Base-by-base conservation (phyloP, 1,140 invertebrate species). In the Micrasema minimum region DNA sequence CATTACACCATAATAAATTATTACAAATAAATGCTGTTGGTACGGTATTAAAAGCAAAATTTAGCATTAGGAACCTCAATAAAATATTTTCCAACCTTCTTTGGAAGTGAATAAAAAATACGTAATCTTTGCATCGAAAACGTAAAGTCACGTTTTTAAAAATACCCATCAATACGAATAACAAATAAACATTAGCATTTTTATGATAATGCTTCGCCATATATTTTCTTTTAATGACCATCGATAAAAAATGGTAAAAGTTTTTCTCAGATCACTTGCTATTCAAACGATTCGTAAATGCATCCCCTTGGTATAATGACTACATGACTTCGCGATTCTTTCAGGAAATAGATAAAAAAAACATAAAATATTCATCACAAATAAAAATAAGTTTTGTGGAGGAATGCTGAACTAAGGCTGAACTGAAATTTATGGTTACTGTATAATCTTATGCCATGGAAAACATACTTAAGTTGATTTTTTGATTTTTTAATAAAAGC, bases 111-210 rank as follows among this genome's bases (percentile, higher is more conserved):
- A 31, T 31, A 31, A 31, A 31, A 31, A n/a, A n/a, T n/a, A 31
- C 7, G 26, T 7, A 7, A 2, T 31, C 7, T 31, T 31, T 31
- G 2, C 7, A 31, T 31, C 26, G 22, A 59, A 59, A 59, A 12
- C 37, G 55, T 20, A 59, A 22, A 59, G 55, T 59, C 55, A 59
- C 55, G 55, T 59, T 59, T 38, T 41, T n/a, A 16, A 38, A n/a
- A 59, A 59, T 59, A 59, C 37, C 55, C 55, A 59, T 59, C 55
- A 59, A 59, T 59, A 59, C 55, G 55, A 31, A 59, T 59, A 38
- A 9, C 35, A 59, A 59, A 59, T 41, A 59, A 31, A 59, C 35
- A 59, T 59, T 59, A 59, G 35, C 55, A 59, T 59, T 59, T 59
- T 59, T 59, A 59, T 59, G 55, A 59, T 59, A 59, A 59, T 59